These are phyloP conservation scores for Nipponia nippon DNA, from an alignment of 2,113 vertebrate species.

Conservation along the genomic window DNA sequence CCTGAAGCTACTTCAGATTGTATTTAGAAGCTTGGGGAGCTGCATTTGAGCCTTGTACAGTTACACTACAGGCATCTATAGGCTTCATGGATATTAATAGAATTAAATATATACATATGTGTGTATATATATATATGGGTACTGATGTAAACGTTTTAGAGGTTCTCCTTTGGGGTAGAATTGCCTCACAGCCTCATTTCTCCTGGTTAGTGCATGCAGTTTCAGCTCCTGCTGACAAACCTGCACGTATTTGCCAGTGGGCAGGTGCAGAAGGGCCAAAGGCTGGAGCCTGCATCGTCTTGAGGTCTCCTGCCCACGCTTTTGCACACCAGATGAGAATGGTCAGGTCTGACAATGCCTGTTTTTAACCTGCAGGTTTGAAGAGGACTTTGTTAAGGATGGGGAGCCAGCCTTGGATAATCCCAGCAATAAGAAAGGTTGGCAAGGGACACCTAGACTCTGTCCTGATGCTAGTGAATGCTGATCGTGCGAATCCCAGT, in stretches of 20 bases:
- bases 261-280: not conserved
- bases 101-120: not conserved
- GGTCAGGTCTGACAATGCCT: conserved; percentile 43
- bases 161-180: conserved; percentile 24
- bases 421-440: conserved; percentile 72
- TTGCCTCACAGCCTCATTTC: conserved; percentile 17
- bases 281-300: not conserved
- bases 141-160: not conserved
- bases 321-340: not conserved
- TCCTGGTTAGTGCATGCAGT: not conserved
- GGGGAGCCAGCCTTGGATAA: conserved; percentile 68
- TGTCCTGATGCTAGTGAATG: conserved; percentile 22
- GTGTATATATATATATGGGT: not conserved
- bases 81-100: not conserved
- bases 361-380: conserved; percentile 71
- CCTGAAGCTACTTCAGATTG: not conserved
- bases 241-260: not conserved
- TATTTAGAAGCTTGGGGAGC: not conserved
- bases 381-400: conserved; percentile 69
- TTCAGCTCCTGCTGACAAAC: conserved; percentile 11
- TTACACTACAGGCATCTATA: not conserved
- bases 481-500: conserved; percentile 6
- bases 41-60: not conserved
- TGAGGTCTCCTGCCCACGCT: not conserved
- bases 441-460: conserved; percentile 49